Conservation (phyloP, 37 sponge, comb jelly and placozoan species). For the Aplysina aerophoba region DNA sequence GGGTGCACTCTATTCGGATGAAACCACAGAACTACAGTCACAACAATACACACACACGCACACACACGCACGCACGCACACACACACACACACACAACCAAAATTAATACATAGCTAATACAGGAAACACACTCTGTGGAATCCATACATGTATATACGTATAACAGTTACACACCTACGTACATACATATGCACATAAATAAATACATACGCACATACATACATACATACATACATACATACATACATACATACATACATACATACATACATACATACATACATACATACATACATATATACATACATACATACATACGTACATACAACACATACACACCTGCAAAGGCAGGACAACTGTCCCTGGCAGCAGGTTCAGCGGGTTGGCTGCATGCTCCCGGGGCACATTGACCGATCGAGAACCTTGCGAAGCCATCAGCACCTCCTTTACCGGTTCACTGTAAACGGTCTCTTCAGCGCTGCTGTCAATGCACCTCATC, state of each 20-base stretch:
- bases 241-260: not conserved
- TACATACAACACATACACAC: not conserved
- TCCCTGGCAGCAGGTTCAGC: too few species aligned
- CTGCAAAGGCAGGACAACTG: too few species aligned
- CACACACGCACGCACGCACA: conserved; percentile 9
- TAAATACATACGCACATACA: not conserved
- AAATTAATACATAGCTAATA: not conserved
- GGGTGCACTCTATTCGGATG: not conserved
- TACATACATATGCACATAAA: not conserved
- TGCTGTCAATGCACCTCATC: too few species aligned
- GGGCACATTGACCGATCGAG: too few species aligned
- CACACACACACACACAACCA: not conserved
- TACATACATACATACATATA: not conserved
- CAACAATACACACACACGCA: not conserved
- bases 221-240: not conserved
- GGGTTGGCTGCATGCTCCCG: too few species aligned
- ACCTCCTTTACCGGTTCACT: too few species aligned
- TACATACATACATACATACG: too few species aligned
- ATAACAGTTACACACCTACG: too few species aligned
- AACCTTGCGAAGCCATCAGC: too few species aligned
- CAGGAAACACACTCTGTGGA: not conserved
- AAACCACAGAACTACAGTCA: not conserved
- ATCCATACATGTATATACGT: not conserved
- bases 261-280: conserved; percentile 4
- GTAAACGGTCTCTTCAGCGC: too few species aligned